Evolutionary conservation across 1,140 invertebrate species (phyloP).

Genomic region (Belonocnema kinseyi): DNA sequence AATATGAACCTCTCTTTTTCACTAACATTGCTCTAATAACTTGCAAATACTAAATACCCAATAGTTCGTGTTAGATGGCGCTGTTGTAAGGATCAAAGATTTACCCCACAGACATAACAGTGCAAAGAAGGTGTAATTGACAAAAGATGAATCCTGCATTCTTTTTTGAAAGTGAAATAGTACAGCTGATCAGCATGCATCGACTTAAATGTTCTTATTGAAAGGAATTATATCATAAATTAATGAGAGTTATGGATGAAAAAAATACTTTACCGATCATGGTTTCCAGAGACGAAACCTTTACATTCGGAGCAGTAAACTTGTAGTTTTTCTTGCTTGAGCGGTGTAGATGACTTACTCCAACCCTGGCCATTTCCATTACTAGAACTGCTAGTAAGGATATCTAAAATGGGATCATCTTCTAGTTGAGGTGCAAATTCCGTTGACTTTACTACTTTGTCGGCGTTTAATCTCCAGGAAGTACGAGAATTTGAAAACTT

Average conservation of each 20-base stretch:
- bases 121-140: slow-evolving; percentile 21
- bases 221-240: background rate
- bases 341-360: slow-evolving; percentile 64
- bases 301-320: slow-evolving; percentile 69
- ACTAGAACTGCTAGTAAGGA: slow-evolving; percentile 61
- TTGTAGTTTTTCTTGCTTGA: slow-evolving; percentile 63
- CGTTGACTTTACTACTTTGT: slow-evolving; percentile 67
- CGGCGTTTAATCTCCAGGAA: slow-evolving; percentile 69
- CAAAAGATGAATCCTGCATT: slow-evolving; percentile 21
- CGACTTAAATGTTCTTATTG: background rate
- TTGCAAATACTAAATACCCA: too few species aligned
- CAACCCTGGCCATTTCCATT: slow-evolving; percentile 65
- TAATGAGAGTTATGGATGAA: background rate
- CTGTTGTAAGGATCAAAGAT: too few species aligned
- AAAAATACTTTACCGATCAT: slow-evolving; percentile 62
- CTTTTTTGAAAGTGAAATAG: background rate
- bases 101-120: background rate
- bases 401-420: slow-evolving; percentile 69
- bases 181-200: background rate
- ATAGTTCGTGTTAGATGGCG: too few species aligned
- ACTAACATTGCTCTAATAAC: too few species aligned
- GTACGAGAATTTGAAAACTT: slow-evolving; percentile 69
- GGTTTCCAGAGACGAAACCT: slow-evolving; percentile 56
- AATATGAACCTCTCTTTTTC: too few species aligned
- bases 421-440: slow-evolving; percentile 58